Conservation (phyloP, 1,140 invertebrate genomes). For the Zeugodacus cucurbitae region DNA sequence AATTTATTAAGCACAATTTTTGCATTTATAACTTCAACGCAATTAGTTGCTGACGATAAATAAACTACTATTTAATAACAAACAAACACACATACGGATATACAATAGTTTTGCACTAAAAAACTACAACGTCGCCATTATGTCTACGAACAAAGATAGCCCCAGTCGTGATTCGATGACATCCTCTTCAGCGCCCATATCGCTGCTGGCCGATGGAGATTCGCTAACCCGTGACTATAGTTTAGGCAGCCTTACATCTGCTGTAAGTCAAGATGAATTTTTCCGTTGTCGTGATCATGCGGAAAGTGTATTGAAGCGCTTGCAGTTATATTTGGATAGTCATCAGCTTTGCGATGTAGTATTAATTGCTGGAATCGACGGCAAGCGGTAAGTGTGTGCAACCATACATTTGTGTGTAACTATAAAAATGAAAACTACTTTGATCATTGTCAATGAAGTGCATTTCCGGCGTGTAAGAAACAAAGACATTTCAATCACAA, state of each 20-base stretch:
- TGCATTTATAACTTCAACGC: neutral
- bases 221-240: constrained; percentile 60
- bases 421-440: neutral
- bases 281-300: constrained; percentile 84
- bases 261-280: constrained; percentile 76
- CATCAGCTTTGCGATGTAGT: constrained; percentile 84
- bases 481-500: constrained; percentile 2
- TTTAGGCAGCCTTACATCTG: constrained; percentile 60
- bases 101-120: neutral
- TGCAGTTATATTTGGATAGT: constrained; percentile 83
- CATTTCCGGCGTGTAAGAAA: neutral
- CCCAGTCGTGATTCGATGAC: constrained; percentile 63
- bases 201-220: constrained; percentile 57
- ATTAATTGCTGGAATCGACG: constrained; percentile 76
- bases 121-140: neutral
- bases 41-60: neutral
- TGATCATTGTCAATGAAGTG: neutral
- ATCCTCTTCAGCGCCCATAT: constrained; percentile 60
- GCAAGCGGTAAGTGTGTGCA: constrained; percentile 69
- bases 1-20: neutral
- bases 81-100: neutral
- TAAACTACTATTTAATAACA: neutral
- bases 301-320: constrained; percentile 80
- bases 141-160: constrained; percentile 60
- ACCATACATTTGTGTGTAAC: neutral